Conservation (phyloP, 2,797 vertebrate species). For the Silurus lanzhouensis region DNA sequence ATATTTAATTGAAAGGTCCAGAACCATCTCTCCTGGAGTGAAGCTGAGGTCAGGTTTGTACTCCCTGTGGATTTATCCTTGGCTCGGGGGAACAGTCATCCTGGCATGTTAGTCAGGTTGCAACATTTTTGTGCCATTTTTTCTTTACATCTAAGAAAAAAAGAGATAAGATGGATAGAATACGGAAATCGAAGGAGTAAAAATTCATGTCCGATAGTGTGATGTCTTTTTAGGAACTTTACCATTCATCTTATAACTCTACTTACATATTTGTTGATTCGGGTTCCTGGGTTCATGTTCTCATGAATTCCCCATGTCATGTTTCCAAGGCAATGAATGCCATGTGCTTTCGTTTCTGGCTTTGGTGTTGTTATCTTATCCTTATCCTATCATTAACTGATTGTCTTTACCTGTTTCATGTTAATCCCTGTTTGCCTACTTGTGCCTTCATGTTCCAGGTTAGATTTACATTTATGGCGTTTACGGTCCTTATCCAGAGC, state of each 20-base stretch:
- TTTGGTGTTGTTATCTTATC: not conserved
- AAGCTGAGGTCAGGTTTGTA: not conserved
- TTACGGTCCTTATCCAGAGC: too few species aligned
- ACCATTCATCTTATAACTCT: not conserved
- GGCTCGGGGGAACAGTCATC: constrained; percentile 4
- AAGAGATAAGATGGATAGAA: not conserved
- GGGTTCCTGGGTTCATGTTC: not conserved
- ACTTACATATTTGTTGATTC: not conserved
- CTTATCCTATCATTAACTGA: not conserved
- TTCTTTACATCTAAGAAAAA: not conserved
- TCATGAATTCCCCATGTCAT: not conserved
- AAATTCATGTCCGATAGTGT: not conserved
- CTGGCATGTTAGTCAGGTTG: not conserved
- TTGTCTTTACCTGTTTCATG: not conserved
- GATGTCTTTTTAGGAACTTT: not conserved
- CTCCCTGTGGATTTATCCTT: constrained; percentile 29
- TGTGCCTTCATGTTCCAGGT: not conserved
- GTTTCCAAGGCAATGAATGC: not conserved
- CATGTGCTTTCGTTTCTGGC: not conserved
- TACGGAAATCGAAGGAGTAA: not conserved
- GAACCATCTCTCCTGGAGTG: constrained; percentile 12
- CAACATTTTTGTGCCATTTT: not conserved
- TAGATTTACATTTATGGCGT: too few species aligned
- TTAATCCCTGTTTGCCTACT: not conserved
- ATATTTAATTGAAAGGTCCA: constrained; percentile 35